These are phyloP conservation scores for Styela clava DNA, from an alignment of 23 tunicate species.

Conservation along the genomic window DNA sequence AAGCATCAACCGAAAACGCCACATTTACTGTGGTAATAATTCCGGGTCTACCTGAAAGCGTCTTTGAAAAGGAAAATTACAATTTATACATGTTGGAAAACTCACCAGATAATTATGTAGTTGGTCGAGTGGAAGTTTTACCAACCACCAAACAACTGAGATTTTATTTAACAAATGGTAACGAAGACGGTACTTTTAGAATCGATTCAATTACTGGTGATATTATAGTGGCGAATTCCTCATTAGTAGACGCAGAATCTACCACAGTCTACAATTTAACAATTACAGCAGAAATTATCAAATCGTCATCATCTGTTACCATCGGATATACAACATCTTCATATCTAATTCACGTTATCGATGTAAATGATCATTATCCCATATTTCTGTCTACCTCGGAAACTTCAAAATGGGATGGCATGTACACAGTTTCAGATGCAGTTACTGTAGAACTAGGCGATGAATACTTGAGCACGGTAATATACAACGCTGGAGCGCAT, in stretches of 20 bases:
- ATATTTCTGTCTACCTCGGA: slow-evolving; percentile 1
- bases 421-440: background rate
- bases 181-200: background rate
- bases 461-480: background rate
- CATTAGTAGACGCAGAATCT: slow-evolving; percentile 50
- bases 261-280: slow-evolving; percentile 27
- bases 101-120: background rate
- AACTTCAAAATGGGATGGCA: background rate
- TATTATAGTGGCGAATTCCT: background rate
- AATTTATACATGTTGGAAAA: background rate
- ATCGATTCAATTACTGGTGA: background rate
- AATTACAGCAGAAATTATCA: slow-evolving; percentile 22
- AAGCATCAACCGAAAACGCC: background rate
- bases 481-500: slow-evolving; percentile 20
- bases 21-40: background rate
- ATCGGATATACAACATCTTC: background rate
- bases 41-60: background rate
- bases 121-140: background rate
- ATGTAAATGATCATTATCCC: slow-evolving; percentile 23
- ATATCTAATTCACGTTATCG: background rate
- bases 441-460: slow-evolving; percentile 13
- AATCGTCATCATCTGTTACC: background rate
- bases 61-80: background rate
- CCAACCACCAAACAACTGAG: background rate
- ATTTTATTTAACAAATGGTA: slow-evolving; percentile 20